Percentiles rank a stretch among this genome's conserved stretches.
These are phyloP conservation scores for Sphaerophoria rueppellii DNA, from an alignment of 2,888 invertebrate genomes.

Conservation along the genomic window DNA sequence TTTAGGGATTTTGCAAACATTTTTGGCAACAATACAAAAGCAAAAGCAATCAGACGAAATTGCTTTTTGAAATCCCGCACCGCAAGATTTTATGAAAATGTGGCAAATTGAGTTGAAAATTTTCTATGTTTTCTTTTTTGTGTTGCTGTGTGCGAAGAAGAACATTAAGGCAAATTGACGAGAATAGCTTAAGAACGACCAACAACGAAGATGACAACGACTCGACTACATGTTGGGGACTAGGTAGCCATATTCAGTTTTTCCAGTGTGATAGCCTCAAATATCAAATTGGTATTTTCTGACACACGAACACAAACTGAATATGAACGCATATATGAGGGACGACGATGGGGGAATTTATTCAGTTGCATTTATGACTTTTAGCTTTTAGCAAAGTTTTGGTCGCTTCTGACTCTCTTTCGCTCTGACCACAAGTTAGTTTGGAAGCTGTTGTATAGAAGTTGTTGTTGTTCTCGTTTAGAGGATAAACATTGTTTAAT, in stretches of 20 bases:
- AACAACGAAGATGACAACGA: too few species aligned
- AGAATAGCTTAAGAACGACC: not conserved
- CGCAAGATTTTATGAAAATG: slow-evolving; percentile 35
- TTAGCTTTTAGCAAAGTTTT: slow-evolving; percentile 24
- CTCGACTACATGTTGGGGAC: not conserved
- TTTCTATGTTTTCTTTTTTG: not conserved
- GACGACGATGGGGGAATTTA: not conserved
- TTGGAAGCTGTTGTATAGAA: not conserved
- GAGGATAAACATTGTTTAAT: not conserved
- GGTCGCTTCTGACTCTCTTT: slow-evolving; percentile 4
- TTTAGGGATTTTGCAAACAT: slow-evolving; percentile 6
- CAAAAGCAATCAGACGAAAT: slow-evolving; percentile 26
- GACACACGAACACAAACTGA: not conserved
- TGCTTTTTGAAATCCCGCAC: slow-evolving; percentile 20
- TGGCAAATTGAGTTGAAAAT: slow-evolving; percentile 31
- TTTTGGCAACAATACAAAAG: not conserved
- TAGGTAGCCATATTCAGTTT: not conserved
- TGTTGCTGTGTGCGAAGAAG: slow-evolving; percentile 3
- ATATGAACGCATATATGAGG: not conserved
- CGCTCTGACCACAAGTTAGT: slow-evolving; percentile 26
- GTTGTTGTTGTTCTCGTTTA: not conserved
- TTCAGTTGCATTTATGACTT: slow-evolving; percentile 29
- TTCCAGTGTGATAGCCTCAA: not conserved
- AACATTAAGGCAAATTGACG: slow-evolving; percentile 22
- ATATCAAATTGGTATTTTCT: not conserved